Evolutionary conservation across 2,113 vertebrate species (phyloP).

Genomic region (Pelecanus crispus): DNA sequence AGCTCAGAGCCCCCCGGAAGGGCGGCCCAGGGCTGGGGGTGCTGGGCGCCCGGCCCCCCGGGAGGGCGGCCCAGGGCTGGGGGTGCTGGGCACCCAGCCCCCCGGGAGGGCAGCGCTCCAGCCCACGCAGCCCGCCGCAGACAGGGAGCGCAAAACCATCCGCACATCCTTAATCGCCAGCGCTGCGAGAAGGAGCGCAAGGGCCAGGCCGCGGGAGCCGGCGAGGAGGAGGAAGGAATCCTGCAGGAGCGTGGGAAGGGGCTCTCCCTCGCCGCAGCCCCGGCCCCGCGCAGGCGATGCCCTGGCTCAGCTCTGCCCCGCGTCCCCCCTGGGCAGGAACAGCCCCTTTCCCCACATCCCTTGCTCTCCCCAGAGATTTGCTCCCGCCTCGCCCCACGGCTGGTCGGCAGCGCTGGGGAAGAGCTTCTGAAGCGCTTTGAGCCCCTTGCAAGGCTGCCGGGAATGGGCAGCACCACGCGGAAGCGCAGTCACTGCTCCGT

Average conservation of each 20-base stretch:
- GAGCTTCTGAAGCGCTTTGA: neutral
- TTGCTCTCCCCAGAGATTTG: neutral
- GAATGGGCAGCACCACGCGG: neutral
- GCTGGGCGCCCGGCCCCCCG: neutral
- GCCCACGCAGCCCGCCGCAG: neutral
- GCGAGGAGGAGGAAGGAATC: neutral
- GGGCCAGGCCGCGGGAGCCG: neutral
- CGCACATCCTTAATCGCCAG: neutral
- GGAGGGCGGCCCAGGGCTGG: neutral
- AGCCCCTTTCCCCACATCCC: neutral
- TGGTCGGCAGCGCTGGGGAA: neutral
- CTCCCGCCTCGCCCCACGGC: neutral
- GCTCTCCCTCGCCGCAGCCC: neutral
- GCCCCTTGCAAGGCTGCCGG: neutral
- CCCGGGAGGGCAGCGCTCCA: neutral
- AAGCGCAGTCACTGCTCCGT: accelerated
- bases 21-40: neutral
- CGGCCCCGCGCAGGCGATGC: neutral
- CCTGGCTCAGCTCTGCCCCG: neutral
- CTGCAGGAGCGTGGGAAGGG: neutral
- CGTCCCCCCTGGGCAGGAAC: accelerated
- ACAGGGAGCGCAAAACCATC: neutral
- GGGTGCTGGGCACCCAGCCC: neutral
- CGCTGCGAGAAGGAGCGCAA: neutral
- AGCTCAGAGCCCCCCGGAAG: neutral